Conservation (phyloP, 2,797 vertebrate genomes). For the Allobates femoralis region DNA sequence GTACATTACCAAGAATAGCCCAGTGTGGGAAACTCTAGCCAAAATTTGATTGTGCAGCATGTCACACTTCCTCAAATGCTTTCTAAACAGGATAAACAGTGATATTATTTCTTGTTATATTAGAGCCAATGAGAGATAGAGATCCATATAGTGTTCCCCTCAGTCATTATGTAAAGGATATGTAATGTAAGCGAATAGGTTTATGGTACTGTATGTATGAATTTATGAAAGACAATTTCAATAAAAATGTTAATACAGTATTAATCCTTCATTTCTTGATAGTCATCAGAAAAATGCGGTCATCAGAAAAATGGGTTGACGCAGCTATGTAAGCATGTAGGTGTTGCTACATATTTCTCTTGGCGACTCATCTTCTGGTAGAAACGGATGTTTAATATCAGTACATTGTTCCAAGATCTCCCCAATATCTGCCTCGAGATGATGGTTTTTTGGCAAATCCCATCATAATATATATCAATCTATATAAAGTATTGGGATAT, state of each 20-base stretch:
- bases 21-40: conserved; percentile 85
- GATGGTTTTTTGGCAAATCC: background rate
- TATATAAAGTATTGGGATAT: background rate
- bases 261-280: no score
- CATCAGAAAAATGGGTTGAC: no score
- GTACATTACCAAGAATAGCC: conserved; percentile 80
- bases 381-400: no score
- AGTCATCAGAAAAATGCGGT: no score
- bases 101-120: background rate
- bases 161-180: no score
- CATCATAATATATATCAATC: background rate
- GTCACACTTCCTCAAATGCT: no score
- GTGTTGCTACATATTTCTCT: no score
- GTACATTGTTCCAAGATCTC: background rate
- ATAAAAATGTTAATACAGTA: no score
- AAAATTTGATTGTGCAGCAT: conserved; percentile 68
- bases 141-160: background rate
- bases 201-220: background rate
- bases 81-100: background rate
- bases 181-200: background rate
- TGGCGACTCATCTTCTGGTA: no score
- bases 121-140: background rate
- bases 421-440: background rate
- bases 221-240: no score
- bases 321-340: no score